Conservation (phyloP, 2,888 invertebrate genomes). For the Tholera decimalis region DNA sequence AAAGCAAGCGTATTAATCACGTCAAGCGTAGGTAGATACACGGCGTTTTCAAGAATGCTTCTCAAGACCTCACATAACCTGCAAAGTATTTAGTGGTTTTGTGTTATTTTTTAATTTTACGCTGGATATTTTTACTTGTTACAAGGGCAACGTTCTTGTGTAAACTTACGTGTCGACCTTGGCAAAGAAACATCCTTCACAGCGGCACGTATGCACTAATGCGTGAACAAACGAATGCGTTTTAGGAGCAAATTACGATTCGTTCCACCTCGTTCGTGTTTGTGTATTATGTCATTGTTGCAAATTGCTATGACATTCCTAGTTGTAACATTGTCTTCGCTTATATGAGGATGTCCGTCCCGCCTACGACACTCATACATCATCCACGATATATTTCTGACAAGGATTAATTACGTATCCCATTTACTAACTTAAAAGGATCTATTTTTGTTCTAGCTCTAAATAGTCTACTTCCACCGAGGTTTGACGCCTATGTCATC, state of each 20-base stretch:
- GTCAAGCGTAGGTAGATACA: slow-evolving; percentile 41
- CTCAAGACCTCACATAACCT: slow-evolving; percentile 41
- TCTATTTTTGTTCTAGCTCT: slow-evolving; percentile 14
- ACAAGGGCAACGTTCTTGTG: slow-evolving; percentile 75
- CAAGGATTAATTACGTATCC: slow-evolving; percentile 57
- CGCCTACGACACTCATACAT: slow-evolving; percentile 79
- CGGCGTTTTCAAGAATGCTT: slow-evolving; percentile 66
- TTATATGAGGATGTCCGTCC: slow-evolving; percentile 88
- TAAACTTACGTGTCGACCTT: slow-evolving; percentile 76
- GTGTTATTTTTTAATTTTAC: slow-evolving; percentile 76
- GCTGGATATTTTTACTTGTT: slow-evolving; percentile 74
- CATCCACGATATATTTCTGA: slow-evolving; percentile 68
- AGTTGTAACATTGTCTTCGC: slow-evolving; percentile 82
- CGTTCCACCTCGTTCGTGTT: slow-evolving; percentile 63
- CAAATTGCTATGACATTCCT: slow-evolving; percentile 85
- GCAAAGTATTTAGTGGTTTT: slow-evolving; percentile 67
- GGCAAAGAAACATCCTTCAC: slow-evolving; percentile 66
- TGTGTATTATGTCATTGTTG: slow-evolving; percentile 80
- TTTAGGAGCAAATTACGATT: slow-evolving; percentile 60
- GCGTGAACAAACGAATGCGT: slow-evolving; percentile 60
- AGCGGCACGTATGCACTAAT: slow-evolving; percentile 58
- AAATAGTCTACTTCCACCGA: not conserved
- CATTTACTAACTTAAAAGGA: slow-evolving; percentile 35
- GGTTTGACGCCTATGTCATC: slow-evolving; percentile 6
- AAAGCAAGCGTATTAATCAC: slow-evolving; percentile 70